Evolutionary conservation across 2,113 vertebrate species (phyloP), one percentile per base, ranked within the genome.

Genomic region (Dicerorhinus sumatrensis): DNA sequence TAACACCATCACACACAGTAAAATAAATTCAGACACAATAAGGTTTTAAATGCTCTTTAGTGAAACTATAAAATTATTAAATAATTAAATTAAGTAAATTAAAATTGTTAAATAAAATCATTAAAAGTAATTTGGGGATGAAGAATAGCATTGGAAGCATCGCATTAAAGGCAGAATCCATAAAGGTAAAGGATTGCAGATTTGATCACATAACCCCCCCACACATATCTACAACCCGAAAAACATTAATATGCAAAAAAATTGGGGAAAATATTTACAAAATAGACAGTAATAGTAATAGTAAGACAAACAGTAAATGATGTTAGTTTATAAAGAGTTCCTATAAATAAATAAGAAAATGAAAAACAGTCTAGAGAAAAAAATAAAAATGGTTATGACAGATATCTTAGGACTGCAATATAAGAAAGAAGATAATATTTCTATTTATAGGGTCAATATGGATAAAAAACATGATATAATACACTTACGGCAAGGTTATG

Each of bases 11-110:
- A 80, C 18, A 56, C 7, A 42, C 4, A 42, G 62, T 56, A 69
- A 91, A 33, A 91, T 33, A 80, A 91, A 91, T 69, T 80, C n/a
- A 69, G n/a, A 65, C n/a, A 77, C 46, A 90, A 36, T 77, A 77
- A 39, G 16, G 16, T 65, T 89, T 77, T 77, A n/a, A 67, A 80
- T 91, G 20, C 13, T 67, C 18, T 69, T 65, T 23, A 91, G n/a
- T 80, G 27, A 80, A 80, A 91, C 16, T 67, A 3, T 10, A 91
- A 67, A 91, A 69, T 91, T 91, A 56, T 42, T 56, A 80, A 80
- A 42, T 54, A 56, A 90, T 12, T 48, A 48, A 48, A 48, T 48
- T 9, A 91, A 65, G 79, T 48, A 48, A 48, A 12, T 48, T 9
- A 91, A 65, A 91, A 67, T 91, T 79, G 39, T 42, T 69, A 80